These are phyloP conservation scores for Glomeris marginata DNA, from an alignment of 2,888 invertebrate genomes.

Conservation along the genomic window DNA sequence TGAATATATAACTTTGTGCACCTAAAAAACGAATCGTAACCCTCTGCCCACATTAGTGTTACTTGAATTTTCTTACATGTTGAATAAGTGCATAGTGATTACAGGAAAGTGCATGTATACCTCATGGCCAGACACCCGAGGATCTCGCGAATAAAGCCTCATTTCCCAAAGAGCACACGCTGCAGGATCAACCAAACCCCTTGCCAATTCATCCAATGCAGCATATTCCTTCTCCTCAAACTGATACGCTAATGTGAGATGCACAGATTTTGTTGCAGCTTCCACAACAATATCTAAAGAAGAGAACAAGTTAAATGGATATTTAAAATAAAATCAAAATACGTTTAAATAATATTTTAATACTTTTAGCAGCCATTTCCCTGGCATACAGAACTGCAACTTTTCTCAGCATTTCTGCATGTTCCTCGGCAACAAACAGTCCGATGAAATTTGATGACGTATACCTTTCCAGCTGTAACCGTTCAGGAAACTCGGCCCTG, in stretches of 20 bases:
- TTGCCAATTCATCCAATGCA: conserved; percentile 51
- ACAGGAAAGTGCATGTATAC: conserved; percentile 24
- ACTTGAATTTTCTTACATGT: not conserved
- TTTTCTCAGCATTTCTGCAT: conserved; percentile 62
- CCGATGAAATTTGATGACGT: conserved; percentile 83
- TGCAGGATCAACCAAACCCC: conserved; percentile 48
- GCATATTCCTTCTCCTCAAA: conserved; percentile 58
- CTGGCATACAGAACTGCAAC: conserved; percentile 65
- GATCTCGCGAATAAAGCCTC: conserved; percentile 70
- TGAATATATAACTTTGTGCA: conserved; percentile 61
- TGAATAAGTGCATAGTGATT: not conserved
- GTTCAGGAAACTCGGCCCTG: conserved; percentile 20
- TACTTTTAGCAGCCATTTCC: conserved; percentile 38
- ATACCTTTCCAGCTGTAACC: conserved; percentile 53
- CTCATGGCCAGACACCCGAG: conserved; percentile 54
- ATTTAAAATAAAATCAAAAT: not conserved
- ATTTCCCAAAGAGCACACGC: conserved; percentile 65
- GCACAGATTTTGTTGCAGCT: conserved; percentile 68
- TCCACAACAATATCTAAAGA: conserved; percentile 32
- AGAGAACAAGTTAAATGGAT: conserved; percentile 1
- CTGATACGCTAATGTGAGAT: conserved; percentile 77
- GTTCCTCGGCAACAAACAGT: conserved; percentile 65
- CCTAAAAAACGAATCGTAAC: conserved; percentile 31
- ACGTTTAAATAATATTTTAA: not conserved
- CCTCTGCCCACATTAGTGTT: not conserved